Evolutionary conservation across 2,113 vertebrate species (phyloP).

Genomic region (Petrocephalus microphthalmus): DNA sequence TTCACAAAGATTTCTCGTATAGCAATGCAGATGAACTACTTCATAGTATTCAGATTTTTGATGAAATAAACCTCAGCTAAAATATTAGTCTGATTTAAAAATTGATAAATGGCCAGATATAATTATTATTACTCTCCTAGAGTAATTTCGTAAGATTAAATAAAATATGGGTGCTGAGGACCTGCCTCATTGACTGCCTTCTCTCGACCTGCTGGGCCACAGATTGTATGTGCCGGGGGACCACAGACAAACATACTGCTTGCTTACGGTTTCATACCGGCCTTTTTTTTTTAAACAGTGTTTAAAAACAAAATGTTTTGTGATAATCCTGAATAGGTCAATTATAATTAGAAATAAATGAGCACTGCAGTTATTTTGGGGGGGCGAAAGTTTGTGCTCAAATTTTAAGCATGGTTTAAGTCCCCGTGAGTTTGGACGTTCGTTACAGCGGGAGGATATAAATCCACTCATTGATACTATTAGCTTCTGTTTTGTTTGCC

Average conservation of each 20-base stretch:
- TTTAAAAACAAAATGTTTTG: too few relatives aligned
- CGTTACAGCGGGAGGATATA: not conserved
- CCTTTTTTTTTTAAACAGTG: not conserved
- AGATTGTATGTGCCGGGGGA: constrained; percentile 96
- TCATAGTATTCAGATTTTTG: not conserved
- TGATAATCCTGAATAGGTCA: too few relatives aligned
- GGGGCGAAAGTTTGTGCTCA: not conserved
- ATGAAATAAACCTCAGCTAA: not conserved
- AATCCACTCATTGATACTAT: not conserved
- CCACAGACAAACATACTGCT: constrained; percentile 62
- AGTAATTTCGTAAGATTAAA: not conserved
- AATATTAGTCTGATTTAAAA: not conserved
- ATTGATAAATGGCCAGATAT: not conserved
- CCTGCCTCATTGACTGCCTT: constrained; percentile 91
- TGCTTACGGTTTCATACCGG: not conserved
- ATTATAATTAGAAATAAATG: too few relatives aligned
- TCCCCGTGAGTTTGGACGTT: not conserved
- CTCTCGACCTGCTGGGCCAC: constrained; percentile 89
- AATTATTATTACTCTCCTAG: not conserved
- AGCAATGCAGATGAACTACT: not conserved
- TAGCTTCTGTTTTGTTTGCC: not conserved
- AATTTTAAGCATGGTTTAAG: not conserved
- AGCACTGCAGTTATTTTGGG: not conserved
- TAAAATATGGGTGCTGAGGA: constrained; percentile 75
- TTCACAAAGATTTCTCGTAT: not conserved